These are phyloP conservation scores for Proterorhinus semilunaris DNA, from an alignment of 2,113 vertebrate species.

Conservation along the genomic window DNA sequence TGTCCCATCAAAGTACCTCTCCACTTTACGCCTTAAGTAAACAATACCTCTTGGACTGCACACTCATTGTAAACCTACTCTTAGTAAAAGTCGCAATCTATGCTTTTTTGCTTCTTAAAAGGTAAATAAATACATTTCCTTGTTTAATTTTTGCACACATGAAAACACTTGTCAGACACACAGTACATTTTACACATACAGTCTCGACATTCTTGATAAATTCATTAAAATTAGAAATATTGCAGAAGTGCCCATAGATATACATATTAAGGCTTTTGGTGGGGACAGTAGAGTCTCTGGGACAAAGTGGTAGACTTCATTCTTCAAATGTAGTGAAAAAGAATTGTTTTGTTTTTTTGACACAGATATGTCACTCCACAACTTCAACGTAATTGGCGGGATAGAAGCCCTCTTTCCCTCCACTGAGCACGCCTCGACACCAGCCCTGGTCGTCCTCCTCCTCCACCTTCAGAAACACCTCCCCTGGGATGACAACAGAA, in stretches of 20 bases:
- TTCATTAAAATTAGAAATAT: constrained; percentile 29
- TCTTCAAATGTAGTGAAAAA: constrained; percentile 27
- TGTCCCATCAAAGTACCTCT: constrained; percentile 19
- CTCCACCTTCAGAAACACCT: constrained; percentile 82
- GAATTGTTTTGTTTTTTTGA: constrained; percentile 3
- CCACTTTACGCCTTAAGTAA: constrained; percentile 30
- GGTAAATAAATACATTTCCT: constrained; percentile 45
- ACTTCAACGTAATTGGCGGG: constrained; percentile 82
- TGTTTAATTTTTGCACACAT: constrained; percentile 14
- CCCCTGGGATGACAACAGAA: constrained; percentile 59
- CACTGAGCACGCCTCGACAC: constrained; percentile 80
- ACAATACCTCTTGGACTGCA: constrained; percentile 42
- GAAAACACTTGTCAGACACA: no score
- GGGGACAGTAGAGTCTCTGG: constrained; percentile 24
- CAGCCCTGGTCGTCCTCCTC: constrained; percentile 87
- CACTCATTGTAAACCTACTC: constrained; percentile 43
- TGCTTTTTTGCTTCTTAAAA: constrained; percentile 14
- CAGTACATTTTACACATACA: constrained; percentile 15
- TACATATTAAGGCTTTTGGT: constrained; percentile 37
- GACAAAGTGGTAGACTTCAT: constrained; percentile 24
- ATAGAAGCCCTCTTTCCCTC: constrained; percentile 81
- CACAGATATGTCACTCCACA: constrained; percentile 52
- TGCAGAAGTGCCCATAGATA: constrained; percentile 33
- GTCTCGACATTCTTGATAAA: constrained; percentile 30
- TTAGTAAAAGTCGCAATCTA: constrained; percentile 6